Evolutionary conservation across 2,888 invertebrate species (phyloP).

Genomic region (Julus scandinavius): DNA sequence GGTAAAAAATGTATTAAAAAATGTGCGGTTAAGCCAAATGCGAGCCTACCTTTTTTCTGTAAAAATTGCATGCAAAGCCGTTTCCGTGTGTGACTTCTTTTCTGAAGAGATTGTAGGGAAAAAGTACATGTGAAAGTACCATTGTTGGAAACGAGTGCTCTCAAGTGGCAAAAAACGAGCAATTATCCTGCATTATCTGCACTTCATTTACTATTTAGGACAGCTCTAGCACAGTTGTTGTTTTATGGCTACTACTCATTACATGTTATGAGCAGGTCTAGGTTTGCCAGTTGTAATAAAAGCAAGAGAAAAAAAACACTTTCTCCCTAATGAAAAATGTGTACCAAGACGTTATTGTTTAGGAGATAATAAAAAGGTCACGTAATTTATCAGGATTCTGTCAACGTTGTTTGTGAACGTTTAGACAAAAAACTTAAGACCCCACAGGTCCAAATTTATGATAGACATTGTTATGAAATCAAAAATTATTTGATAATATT

Average conservation of each 20-base stretch:
- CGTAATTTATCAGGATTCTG: not conserved
- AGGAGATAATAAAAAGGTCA: not conserved
- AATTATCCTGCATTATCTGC: conserved; percentile 5
- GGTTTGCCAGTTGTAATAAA: not conserved
- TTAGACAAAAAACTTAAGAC: not conserved
- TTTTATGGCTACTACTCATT: not conserved
- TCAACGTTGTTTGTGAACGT: not conserved
- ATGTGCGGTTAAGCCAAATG: not conserved
- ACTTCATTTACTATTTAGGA: conserved; percentile 21
- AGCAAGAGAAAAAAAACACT: not conserved
- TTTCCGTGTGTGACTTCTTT: not conserved
- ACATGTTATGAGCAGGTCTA: not conserved
- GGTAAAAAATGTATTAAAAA: too few species aligned
- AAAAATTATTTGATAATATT: too few species aligned
- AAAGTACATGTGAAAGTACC: not conserved
- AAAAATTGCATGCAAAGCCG: not conserved
- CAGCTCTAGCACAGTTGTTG: not conserved
- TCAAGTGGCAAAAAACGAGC: not conserved
- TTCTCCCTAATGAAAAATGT: not conserved
- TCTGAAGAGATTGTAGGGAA: not conserved
- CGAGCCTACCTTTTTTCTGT: not conserved
- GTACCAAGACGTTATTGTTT: not conserved
- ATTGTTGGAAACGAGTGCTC: not conserved
- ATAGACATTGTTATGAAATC: too few species aligned
- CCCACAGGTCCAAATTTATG: too few species aligned